Conservation (phyloP, 2,797 vertebrate genomes). For the Sebastes ruberrimus region DNA sequence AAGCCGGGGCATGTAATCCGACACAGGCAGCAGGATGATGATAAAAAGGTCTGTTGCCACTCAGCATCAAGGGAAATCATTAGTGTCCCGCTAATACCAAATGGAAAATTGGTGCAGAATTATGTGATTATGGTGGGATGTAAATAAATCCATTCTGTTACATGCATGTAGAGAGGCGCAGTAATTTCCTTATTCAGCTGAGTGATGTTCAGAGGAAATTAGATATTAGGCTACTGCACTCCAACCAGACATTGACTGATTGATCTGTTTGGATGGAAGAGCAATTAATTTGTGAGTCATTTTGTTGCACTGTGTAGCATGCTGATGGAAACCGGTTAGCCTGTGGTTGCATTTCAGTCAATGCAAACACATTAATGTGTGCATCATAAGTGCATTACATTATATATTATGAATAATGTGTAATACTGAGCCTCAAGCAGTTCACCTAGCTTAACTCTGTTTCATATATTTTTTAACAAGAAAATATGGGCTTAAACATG, state of each 20-base stretch:
- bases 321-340: constrained; percentile 34
- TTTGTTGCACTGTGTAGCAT: constrained; percentile 43
- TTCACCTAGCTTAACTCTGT: neutral
- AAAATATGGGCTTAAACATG: neutral
- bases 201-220: constrained; percentile 73
- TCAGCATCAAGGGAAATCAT: constrained; percentile 59
- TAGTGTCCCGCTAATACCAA: constrained; percentile 48
- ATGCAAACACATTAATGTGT: constrained; percentile 26
- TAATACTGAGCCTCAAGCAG: neutral
- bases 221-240: constrained; percentile 51
- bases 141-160: constrained; percentile 59
- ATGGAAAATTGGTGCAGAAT: constrained; percentile 59
- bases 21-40: constrained; percentile 29
- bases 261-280: constrained; percentile 44
- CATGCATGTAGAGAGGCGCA: constrained; percentile 34
- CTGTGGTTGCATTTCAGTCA: constrained; percentile 20
- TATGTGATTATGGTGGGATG: constrained; percentile 50
- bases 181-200: constrained; percentile 50
- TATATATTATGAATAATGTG: neutral
- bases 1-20: constrained; percentile 29
- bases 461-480: neutral
- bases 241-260: constrained; percentile 59
- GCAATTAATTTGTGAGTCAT: constrained; percentile 65
- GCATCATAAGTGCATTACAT: constrained; percentile 9
- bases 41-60: constrained; percentile 33